A percentile compares a stretch with the other conserved stretches of the same genome.
These are phyloP conservation scores for human (Homo sapiens) DNA, from an alignment of 2,113 vertebrate species.

Conservation along the genomic window GRCh38 chr17:13426501-13427000, in stretches of 20 bases:
- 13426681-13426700: not conserved
- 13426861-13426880: not conserved
- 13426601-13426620: not conserved
- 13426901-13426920: conserved; percentile 3
- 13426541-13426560: not conserved
- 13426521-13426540: too few species aligned
- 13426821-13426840: not conserved
- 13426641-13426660: not conserved
- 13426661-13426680: not conserved
- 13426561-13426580: not conserved
- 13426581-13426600: conserved; percentile 46
- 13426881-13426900: not conserved
- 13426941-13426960: not conserved
- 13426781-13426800: not conserved
- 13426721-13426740: not conserved
- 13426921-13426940: not conserved
- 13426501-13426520: too few species aligned
- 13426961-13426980: not conserved
- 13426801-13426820: not conserved
- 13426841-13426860: not conserved
- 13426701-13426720: not conserved
- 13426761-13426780: not conserved
- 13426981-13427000: not conserved
- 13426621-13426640: not conserved
- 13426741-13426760: not conserved